Conservation (phyloP, 2,113 vertebrate species). For the Coturnix japonica region DNA sequence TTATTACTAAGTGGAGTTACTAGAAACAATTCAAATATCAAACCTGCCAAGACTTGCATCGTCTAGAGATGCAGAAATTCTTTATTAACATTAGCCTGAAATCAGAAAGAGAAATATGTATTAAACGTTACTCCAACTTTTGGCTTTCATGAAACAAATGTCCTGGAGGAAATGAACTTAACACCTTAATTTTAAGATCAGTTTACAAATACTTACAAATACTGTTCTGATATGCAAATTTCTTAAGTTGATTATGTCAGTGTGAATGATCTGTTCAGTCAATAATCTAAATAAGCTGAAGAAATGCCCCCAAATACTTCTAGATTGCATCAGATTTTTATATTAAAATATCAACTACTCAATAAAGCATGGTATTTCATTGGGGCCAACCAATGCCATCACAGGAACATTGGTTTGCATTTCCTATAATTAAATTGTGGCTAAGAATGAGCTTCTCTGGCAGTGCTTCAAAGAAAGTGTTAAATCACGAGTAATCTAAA, state of each 20-base stretch:
- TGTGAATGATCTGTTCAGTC: not conserved
- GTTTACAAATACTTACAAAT: not conserved
- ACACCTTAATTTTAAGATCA: not conserved
- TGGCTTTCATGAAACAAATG: not conserved
- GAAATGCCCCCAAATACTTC: not conserved
- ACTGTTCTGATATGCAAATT: not conserved
- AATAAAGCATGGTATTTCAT: not conserved
- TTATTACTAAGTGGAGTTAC: no score
- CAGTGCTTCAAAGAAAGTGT: not conserved
- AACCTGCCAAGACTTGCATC: not conserved
- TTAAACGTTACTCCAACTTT: not conserved
- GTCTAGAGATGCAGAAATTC: not conserved
- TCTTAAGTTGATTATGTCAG: not conserved
- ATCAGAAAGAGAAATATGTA: not conserved
- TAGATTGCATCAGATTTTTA: not conserved
- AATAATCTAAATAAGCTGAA: not conserved
- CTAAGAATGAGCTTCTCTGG: not conserved
- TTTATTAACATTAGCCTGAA: not conserved
- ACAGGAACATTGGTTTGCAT: not conserved
- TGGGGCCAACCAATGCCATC: not conserved
- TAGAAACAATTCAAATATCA: not conserved
- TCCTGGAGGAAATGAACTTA: not conserved
- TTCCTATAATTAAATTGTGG: not conserved
- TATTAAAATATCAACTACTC: not conserved
- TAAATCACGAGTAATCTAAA: not conserved